A percentile compares a stretch with the other conserved stretches of the same genome.
Evolutionary conservation across 1,140 invertebrate species (phyloP).

Genomic region (Ptiloglossa arizonensis): DNA sequence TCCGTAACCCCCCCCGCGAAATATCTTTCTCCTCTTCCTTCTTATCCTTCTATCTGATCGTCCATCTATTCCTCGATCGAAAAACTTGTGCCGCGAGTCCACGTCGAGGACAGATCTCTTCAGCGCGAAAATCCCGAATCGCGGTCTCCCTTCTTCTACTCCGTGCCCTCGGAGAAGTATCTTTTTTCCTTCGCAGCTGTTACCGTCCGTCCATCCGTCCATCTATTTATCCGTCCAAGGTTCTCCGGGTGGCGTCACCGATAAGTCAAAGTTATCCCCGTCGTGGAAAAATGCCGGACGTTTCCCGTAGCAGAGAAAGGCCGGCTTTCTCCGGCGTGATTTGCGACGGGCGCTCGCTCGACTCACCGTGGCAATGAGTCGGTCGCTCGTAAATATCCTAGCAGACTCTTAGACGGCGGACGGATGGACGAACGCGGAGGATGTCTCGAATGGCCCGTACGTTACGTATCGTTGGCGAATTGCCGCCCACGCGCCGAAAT

Average conservation of each 20-base stretch:
- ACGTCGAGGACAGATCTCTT: no score
- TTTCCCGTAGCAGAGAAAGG: conserved; percentile 81
- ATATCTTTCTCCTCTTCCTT: conserved; percentile 10
- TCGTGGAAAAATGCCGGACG: conserved; percentile 80
- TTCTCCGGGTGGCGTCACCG: conserved; percentile 76
- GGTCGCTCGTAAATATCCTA: conserved; percentile 82
- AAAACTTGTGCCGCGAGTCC: no score
- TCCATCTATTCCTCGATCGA: conserved; percentile 42
- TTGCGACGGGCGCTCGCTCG: conserved; percentile 81
- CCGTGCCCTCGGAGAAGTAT: no score
- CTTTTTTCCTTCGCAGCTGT: no score
- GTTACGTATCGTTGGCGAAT: background rate
- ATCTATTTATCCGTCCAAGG: conserved; percentile 44
- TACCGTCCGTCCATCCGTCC: conserved; percentile 5
- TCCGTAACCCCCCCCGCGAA: conserved; percentile 33
- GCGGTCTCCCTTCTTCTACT: no score
- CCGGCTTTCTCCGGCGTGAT: conserved; percentile 80
- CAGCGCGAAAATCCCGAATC: no score
- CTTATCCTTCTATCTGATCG: conserved; percentile 5
- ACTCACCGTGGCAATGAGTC: conserved; percentile 81
- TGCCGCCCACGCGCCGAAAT: background rate
- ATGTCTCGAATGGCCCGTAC: background rate
- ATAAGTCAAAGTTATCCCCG: conserved; percentile 82
- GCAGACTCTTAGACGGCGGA: conserved; percentile 67
- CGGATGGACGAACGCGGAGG: conserved; percentile 60